Evolutionary conservation across 1,140 invertebrate species (phyloP), one percentile per base, ranked within the genome.

Genomic region (Pseudomyrmex dendroicus): DNA sequence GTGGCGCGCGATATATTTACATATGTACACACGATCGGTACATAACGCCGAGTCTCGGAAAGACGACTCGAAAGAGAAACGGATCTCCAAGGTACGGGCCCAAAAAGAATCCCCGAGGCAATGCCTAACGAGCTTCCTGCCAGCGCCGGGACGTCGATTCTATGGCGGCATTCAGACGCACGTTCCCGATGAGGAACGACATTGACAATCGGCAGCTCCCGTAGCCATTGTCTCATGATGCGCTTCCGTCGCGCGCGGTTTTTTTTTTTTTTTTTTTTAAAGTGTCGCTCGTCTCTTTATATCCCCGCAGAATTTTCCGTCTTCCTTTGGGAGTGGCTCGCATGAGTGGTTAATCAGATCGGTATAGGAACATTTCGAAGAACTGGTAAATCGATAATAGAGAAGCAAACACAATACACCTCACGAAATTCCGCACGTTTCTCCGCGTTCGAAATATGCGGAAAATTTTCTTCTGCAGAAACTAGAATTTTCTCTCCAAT

Each of bases 51-150:
- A 13, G 61, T 4, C 2, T 4, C 2, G 15, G 50, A 66, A 52
- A 52, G 20, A 4, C 7, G 54, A 5, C 5, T 35, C 35, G 17
- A 35, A n/a, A 2, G 59, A 35, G 46, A 56, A 35, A 50, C 44
- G 57, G 9, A 44, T 70, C 83, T 85, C 64, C 56, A 74, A 82
- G 48, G 35, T 72, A 73, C 64, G 77, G 73, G 54, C 48, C 44
- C 82, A 82, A 84, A 88, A 76, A 84, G 82, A 63, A 77, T 35
- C 35, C 87, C 76, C 35, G 70, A 9, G 68, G 87, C 85, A 22
- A 73, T 89, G 87, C 73, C 73, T 89, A 89, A 89, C 89, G 88
- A 89, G 88, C 87, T 89, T 89, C 88, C 88, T 89, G 87, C 10
- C 67, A 64, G 73, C 83, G 67, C 78, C 70, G 74, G 61, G 59